Conservation (phyloP, 2,888 invertebrate genomes). For the Polyommatus iphigenia region DNA sequence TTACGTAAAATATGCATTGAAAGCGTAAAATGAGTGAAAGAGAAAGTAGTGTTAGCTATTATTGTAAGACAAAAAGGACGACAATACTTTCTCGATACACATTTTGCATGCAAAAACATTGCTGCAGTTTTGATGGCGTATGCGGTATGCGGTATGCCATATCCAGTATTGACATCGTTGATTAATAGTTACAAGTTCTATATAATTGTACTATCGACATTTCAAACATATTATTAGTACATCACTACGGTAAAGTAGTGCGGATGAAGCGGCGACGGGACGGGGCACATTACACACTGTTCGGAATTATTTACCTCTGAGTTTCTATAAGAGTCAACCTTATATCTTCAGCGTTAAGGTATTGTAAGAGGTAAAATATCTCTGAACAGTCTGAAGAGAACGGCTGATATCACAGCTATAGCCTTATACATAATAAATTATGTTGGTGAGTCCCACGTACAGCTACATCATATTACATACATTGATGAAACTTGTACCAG, state of each 20-base stretch:
- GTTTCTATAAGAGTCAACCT: not conserved
- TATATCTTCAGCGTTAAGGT: not conserved
- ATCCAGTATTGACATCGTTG: too few species aligned
- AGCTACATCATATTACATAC: not conserved
- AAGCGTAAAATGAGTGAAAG: too few species aligned
- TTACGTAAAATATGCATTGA: too few species aligned
- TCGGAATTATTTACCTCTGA: not conserved
- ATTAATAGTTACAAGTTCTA: too few species aligned
- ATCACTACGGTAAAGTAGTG: constrained; percentile 35
- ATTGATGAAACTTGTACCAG: not conserved
- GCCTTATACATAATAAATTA: constrained; percentile 2
- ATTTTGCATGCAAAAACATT: too few species aligned
- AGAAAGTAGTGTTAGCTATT: too few species aligned
- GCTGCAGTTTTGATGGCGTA: too few species aligned
- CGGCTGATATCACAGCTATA: constrained; percentile 13
- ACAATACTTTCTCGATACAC: too few species aligned
- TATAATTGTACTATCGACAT: too few species aligned
- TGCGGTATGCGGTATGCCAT: too few species aligned
- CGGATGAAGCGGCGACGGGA: constrained; percentile 44
- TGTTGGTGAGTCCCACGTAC: not conserved
- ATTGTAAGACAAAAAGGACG: too few species aligned
- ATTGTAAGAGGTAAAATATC: not conserved
- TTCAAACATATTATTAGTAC: not conserved
- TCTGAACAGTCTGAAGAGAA: not conserved
- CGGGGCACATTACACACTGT: constrained; percentile 43